Conservation (phyloP, 2,888 invertebrate genomes). For the Blastobasis lacticolella region DNA sequence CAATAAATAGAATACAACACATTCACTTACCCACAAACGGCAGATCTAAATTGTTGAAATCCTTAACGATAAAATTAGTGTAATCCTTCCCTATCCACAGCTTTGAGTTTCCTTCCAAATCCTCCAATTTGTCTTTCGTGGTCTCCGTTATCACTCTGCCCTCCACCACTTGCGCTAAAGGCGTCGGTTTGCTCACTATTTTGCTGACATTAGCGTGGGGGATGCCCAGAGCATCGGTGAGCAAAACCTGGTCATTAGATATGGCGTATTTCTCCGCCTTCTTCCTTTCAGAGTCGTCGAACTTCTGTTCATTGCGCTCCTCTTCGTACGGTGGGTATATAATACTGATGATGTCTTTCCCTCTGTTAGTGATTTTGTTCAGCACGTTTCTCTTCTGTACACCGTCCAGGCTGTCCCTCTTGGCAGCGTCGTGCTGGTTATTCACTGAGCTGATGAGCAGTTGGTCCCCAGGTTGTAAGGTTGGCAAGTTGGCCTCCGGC, state of each 20-base stretch:
- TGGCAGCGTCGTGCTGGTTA: conserved; percentile 18
- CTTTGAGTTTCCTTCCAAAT: conserved; percentile 82
- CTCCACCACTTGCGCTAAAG: conserved; percentile 55
- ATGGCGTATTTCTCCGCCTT: conserved; percentile 65
- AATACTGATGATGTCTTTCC: conserved; percentile 63
- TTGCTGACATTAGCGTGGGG: conserved; percentile 20
- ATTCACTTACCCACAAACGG: conserved; percentile 78
- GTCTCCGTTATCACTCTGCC: conserved; percentile 52
- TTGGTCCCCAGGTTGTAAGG: conserved; percentile 78
- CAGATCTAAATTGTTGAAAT: conserved; percentile 90
- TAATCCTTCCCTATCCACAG: conserved; percentile 98
- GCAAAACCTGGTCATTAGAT: conserved; percentile 52
- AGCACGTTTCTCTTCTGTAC: conserved; percentile 53
- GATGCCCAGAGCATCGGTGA: conserved; percentile 45
- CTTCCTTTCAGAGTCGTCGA: conserved; percentile 57
- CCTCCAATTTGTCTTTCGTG: conserved; percentile 45
- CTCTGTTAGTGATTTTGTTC: conserved; percentile 57
- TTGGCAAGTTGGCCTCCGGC: conserved; percentile 53
- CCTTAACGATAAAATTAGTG: conserved; percentile 95
- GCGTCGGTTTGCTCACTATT: conserved; percentile 44
- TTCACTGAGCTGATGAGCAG: conserved; percentile 62
- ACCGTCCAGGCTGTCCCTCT: conserved; percentile 32
- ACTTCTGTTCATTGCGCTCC: conserved; percentile 54
- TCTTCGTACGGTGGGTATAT: conserved; percentile 62
- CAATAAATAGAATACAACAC: conserved; percentile 1